A percentile compares a stretch with the other conserved stretches of the same genome.
Conservation (phyloP, 2,888 invertebrate species). For the Monoplex corrugatus region DNA sequence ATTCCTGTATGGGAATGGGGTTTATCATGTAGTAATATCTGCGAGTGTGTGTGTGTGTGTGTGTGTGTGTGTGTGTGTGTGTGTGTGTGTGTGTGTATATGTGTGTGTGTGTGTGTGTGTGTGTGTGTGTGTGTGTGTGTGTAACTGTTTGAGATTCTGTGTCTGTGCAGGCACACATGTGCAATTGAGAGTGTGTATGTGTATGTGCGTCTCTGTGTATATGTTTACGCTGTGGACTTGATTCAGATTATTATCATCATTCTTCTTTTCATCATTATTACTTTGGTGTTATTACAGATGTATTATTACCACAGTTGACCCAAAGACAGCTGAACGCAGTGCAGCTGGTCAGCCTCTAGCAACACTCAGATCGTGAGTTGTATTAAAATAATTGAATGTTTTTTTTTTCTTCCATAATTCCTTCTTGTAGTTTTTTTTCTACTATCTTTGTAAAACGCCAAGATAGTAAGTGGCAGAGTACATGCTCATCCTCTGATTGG, state of each 20-base stretch:
- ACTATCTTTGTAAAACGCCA: too few relatives aligned
- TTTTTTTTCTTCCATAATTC: neutral
- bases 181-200: too few relatives aligned
- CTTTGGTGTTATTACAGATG: slow-evolving; percentile 47
- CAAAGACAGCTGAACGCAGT: slow-evolving; percentile 42
- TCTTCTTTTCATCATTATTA: slow-evolving; percentile 21
- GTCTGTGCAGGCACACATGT: too few relatives aligned
- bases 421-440: neutral
- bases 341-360: slow-evolving; percentile 44
- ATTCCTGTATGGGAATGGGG: neutral
- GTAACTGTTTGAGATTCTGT: too few relatives aligned
- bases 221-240: slow-evolving; percentile 73
- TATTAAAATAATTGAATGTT: too few relatives aligned
- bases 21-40: neutral
- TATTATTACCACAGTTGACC: slow-evolving; percentile 52
- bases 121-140: too few relatives aligned
- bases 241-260: slow-evolving; percentile 76
- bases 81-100: neutral
- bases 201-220: too few relatives aligned
- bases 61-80: neutral
- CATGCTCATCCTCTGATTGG: too few relatives aligned
- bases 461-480: too few relatives aligned
- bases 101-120: too few relatives aligned
- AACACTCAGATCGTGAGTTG: slow-evolving; percentile 36
- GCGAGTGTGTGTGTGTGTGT: slow-evolving; percentile 22